A percentile compares a stretch with the other conserved stretches of the same genome.
phyloP scores from a whole-genome alignment of 2,113 vertebrate genomes.

The Pseudolaguvia tuberculata region DNA sequence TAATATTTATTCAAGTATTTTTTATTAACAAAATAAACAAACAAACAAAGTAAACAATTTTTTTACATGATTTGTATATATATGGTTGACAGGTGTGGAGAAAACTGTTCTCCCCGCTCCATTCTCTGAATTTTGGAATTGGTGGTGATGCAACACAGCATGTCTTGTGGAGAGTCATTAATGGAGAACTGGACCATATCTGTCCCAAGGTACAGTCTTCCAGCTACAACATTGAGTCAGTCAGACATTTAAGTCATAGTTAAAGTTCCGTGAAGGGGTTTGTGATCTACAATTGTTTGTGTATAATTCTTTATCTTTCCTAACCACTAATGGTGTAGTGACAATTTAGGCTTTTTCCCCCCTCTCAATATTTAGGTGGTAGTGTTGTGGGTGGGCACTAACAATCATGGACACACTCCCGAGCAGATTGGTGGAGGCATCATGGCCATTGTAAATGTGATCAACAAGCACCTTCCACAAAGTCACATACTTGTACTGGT shows the following conservation, averaged over 20 bases:
- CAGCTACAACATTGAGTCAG: slow-evolving; percentile 3
- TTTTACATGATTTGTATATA: not conserved
- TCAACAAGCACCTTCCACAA: slow-evolving; percentile 77
- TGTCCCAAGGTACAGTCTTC: slow-evolving; percentile 78
- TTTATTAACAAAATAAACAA: not conserved
- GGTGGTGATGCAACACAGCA: slow-evolving; percentile 84
- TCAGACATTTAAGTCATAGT: not conserved
- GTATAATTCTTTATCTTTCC: not conserved
- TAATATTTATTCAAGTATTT: no score
- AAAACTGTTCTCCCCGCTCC: slow-evolving; percentile 84
- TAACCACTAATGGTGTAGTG: not conserved
- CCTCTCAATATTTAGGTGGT: slow-evolving; percentile 69
- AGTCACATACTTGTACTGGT: slow-evolving; percentile 80
- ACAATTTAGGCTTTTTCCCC: not conserved
- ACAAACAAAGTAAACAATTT: not conserved
- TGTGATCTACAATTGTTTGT: not conserved
- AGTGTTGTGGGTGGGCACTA: slow-evolving; percentile 86
- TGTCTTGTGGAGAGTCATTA: slow-evolving; percentile 83
- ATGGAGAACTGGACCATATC: slow-evolving; percentile 85
- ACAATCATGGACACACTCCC: slow-evolving; percentile 80
- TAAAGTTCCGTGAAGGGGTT: not conserved
- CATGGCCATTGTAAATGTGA: slow-evolving; percentile 74
- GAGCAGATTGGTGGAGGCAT: slow-evolving; percentile 81
- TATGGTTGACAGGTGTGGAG: slow-evolving; percentile 76
- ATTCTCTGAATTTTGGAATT: slow-evolving; percentile 85